Evolutionary conservation across 2,888 invertebrate genomes (phyloP).

Genomic region (Nephrocerus scutellatus): DNA sequence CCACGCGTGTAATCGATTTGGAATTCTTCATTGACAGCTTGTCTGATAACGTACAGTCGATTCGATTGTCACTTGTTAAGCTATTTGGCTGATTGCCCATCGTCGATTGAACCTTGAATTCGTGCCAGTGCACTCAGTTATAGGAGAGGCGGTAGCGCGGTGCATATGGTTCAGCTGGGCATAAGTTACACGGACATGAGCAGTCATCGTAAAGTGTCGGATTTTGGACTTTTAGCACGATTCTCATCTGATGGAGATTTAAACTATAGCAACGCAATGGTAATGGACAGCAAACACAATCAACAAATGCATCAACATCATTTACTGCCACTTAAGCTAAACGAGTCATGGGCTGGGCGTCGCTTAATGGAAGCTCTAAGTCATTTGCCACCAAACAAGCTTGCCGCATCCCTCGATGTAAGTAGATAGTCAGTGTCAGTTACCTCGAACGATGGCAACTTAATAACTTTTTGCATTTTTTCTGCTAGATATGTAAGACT

Average conservation of each 20-base stretch:
- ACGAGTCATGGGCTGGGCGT: slow-evolving; percentile 56
- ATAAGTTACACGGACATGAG: too few species aligned
- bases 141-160: too few species aligned
- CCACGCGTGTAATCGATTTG: too few species aligned
- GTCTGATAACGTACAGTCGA: too few species aligned
- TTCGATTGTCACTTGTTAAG: too few species aligned
- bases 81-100: too few species aligned
- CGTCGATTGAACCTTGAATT: too few species aligned
- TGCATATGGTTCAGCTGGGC: too few species aligned
- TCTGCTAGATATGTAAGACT: too few species aligned
- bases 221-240: slow-evolving; percentile 22
- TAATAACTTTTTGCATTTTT: neutral
- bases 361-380: slow-evolving; percentile 49
- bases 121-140: too few species aligned
- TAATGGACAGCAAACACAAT: neutral
- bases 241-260: slow-evolving; percentile 39
- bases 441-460: slow-evolving; percentile 5
- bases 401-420: slow-evolving; percentile 33
- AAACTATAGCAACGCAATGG: slow-evolving; percentile 29
- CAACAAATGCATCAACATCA: slow-evolving; percentile 16
- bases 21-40: too few species aligned
- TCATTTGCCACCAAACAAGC: slow-evolving; percentile 37
- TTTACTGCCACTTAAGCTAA: slow-evolving; percentile 48
- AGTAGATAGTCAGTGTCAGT: slow-evolving; percentile 21
- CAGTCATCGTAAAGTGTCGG: too few species aligned